Percentiles rank a stretch among this genome's conserved stretches.
Conservation (phyloP, 2,797 vertebrate species). For the Sciurus carolinensis region DNA sequence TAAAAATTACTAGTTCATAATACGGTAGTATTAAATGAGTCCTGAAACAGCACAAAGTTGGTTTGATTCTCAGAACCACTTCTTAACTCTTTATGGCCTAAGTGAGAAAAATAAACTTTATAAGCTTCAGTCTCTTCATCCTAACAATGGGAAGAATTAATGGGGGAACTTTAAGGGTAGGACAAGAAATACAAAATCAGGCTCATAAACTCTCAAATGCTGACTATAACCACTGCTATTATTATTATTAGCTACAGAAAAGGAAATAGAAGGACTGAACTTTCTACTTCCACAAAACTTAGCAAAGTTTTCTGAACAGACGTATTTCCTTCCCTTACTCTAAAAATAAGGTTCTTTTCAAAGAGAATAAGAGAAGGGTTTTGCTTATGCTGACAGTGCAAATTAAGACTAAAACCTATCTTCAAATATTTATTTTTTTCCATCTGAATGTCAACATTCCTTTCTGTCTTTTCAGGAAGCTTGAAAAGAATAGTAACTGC, state of each 20-base stretch:
- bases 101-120: background rate
- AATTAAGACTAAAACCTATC: constrained; percentile 77
- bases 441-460: constrained; percentile 75
- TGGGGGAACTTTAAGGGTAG: background rate
- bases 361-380: constrained; percentile 64
- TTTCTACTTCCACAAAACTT: constrained; percentile 65
- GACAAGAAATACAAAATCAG: background rate
- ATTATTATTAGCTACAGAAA: background rate
- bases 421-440: constrained; percentile 84
- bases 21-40: background rate
- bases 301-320: constrained; percentile 67
- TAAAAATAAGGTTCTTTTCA: constrained; percentile 69
- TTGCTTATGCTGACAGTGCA: constrained; percentile 80
- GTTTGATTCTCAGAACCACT: background rate
- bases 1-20: background rate
- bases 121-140: background rate
- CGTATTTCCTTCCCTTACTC: constrained; percentile 65
- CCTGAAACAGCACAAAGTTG: background rate
- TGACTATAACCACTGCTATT: background rate
- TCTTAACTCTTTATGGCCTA: background rate
- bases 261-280: constrained; percentile 29
- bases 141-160: background rate
- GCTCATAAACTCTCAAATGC: background rate
- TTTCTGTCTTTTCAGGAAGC: constrained; percentile 76
- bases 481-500: constrained; percentile 70